phyloP scores from a whole-genome alignment of 2,888 invertebrate genomes.

The Tipula helvola region DNA sequence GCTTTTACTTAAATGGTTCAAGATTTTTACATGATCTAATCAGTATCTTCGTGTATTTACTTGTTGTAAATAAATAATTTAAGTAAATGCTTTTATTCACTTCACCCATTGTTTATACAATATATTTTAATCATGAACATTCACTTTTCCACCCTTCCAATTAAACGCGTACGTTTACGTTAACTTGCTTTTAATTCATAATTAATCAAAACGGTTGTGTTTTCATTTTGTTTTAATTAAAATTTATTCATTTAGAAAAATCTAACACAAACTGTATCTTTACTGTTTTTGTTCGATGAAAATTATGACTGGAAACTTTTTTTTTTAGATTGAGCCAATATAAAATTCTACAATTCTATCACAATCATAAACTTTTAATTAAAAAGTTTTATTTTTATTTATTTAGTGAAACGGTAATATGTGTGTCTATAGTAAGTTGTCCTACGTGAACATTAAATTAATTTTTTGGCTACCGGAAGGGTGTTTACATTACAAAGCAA shows the following conservation, averaged over 20 bases:
- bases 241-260: background rate
- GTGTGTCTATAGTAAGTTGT: background rate
- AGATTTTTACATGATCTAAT: no score
- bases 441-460: no score
- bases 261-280: background rate
- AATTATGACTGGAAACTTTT: background rate
- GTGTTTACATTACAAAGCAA: no score
- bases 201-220: background rate
- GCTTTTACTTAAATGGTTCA: no score
- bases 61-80: no score
- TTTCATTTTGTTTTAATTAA: background rate
- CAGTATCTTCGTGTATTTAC: no score
- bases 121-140: background rate
- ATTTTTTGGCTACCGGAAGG: no score
- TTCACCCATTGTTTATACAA: background rate
- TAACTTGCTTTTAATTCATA: background rate
- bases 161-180: background rate
- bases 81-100: no score
- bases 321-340: background rate
- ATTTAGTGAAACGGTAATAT: background rate
- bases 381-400: background rate
- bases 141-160: background rate
- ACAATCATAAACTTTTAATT: background rate
- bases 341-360: background rate
- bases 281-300: background rate